Conservation (phyloP, 1,140 invertebrate genomes). For the Lutraria rhynchaena region DNA sequence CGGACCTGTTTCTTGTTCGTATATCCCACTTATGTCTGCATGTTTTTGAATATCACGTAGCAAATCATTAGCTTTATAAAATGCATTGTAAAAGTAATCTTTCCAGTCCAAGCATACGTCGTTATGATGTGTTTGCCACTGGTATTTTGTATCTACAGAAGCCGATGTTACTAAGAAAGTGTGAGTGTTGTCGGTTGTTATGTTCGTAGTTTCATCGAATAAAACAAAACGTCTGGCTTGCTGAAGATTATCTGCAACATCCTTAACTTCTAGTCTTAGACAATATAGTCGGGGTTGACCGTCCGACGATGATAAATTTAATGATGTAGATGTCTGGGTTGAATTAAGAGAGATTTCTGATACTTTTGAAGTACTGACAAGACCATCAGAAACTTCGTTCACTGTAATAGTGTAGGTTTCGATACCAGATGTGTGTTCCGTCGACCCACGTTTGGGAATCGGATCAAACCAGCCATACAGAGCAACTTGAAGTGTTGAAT, state of each 20-base stretch:
- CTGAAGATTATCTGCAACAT: conserved; percentile 27
- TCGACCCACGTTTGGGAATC: neutral
- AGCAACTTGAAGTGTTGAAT: neutral
- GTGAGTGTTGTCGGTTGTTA: neutral
- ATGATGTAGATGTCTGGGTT: neutral
- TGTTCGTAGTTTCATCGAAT: neutral
- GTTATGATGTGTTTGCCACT: conserved; percentile 37
- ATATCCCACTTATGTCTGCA: conserved; percentile 32
- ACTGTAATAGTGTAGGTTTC: conserved; percentile 5
- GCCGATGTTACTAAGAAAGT: conserved; percentile 9
- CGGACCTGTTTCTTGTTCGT: conserved; percentile 63
- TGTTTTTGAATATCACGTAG: conserved; percentile 41
- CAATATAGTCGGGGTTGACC: conserved; percentile 8
- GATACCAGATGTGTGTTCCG: conserved; percentile 11
- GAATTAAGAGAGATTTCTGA: neutral
- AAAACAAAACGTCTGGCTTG: conserved; percentile 23
- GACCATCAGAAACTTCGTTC: neutral
- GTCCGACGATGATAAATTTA: neutral
- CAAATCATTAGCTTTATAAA: conserved; percentile 29
- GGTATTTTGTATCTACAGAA: conserved; percentile 1
- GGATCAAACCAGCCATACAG: conserved; percentile 27
- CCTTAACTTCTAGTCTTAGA: conserved; percentile 27
- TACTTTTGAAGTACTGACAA: neutral
- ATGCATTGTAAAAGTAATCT: conserved; percentile 5
- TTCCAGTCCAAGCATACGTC: conserved; percentile 23